phyloP scores from a whole-genome alignment of 2,797 vertebrate genomes.

The Lutjanus argentimaculatus region DNA sequence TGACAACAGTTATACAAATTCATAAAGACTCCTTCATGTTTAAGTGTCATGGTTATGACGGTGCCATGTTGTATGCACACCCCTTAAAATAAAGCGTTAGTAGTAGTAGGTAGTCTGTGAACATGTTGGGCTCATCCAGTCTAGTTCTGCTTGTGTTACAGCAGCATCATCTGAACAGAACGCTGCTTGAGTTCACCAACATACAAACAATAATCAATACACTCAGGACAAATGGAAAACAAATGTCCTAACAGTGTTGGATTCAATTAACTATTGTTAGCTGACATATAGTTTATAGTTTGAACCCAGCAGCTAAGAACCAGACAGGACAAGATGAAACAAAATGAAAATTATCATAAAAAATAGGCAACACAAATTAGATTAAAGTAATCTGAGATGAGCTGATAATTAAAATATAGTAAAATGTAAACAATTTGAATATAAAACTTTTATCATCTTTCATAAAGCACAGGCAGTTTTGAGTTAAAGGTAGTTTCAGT shows the following conservation, averaged over 20 bases:
- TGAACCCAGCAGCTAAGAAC: not conserved
- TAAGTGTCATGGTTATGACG: no score
- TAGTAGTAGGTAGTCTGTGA: not conserved
- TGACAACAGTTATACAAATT: no score
- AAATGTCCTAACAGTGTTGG: not conserved
- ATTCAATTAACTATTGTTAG: not conserved
- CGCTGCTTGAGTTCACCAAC: not conserved
- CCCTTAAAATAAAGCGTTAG: no score
- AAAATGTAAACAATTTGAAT: slow-evolving; percentile 57
- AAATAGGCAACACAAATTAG: slow-evolving; percentile 17
- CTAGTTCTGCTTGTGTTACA: not conserved
- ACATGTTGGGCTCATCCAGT: slow-evolving; percentile 6
- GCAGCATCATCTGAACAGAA: not conserved
- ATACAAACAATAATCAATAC: not conserved
- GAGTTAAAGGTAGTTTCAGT: not conserved
- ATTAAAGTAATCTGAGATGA: slow-evolving; percentile 1
- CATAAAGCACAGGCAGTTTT: slow-evolving; percentile 23
- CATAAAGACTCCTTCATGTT: no score
- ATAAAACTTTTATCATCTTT: slow-evolving; percentile 12
- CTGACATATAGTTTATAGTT: not conserved
- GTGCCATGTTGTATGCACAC: no score
- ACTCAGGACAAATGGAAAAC: no score
- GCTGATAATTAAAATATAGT: slow-evolving; percentile 10
- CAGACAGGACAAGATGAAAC: not conserved
- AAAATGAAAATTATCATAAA: slow-evolving; percentile 9